Evolutionary conservation across 2,888 invertebrate genomes (phyloP).

Genomic region (Marasmarcha lunaedactyla): DNA sequence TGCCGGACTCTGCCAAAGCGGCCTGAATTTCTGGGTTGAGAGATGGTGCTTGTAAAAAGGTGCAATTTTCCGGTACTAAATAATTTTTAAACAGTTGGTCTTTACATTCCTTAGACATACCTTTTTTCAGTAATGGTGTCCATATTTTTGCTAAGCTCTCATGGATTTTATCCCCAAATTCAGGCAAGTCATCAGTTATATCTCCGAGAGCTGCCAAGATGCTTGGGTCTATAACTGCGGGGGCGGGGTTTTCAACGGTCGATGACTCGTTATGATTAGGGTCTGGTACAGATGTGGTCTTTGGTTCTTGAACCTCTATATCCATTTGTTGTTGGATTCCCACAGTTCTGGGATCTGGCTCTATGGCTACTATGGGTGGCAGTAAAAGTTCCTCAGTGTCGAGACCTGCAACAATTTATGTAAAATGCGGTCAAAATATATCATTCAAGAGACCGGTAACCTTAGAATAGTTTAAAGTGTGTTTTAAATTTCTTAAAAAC

Average conservation of each 20-base stretch:
- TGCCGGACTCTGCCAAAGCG: neutral
- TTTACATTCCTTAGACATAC: constrained; percentile 1
- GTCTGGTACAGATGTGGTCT: no score
- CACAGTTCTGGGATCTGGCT: neutral
- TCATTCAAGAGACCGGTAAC: no score
- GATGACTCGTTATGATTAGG: neutral
- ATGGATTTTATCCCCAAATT: constrained; percentile 1
- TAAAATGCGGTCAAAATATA: no score
- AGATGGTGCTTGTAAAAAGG: neutral
- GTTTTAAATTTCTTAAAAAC: neutral
- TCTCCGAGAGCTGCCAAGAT: no score
- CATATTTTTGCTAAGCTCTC: no score
- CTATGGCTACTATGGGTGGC: neutral
- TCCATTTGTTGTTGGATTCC: no score
- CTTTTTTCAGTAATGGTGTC: no score
- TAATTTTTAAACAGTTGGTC: constrained; percentile 1
- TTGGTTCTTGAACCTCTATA: no score
- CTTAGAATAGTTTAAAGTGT: no score
- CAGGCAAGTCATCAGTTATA: neutral
- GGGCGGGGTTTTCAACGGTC: no score
- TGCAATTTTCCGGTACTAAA: constrained; percentile 3
- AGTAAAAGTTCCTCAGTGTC: neutral
- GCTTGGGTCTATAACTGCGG: no score
- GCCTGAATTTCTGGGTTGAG: constrained; percentile 3
- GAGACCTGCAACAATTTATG: neutral